These are phyloP conservation scores for Tenthredo scrophulariae DNA, from an alignment of 2,888 invertebrate genomes.

Conservation along the genomic window DNA sequence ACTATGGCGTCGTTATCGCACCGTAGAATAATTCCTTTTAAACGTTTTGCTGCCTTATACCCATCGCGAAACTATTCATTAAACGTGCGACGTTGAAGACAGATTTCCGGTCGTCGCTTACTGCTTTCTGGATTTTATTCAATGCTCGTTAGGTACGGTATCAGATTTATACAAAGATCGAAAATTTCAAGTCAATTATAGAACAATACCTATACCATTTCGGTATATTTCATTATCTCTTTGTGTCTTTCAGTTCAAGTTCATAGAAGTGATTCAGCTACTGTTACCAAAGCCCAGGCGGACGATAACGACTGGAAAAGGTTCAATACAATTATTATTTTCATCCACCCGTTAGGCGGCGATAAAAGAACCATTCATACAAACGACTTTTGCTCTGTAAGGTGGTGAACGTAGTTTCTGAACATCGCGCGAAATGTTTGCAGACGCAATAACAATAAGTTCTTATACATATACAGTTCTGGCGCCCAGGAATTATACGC, in stretches of 20 bases:
- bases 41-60: not conserved
- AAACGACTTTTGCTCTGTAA: conserved; percentile 26
- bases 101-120: not conserved
- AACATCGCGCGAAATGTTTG: not conserved
- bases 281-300: not conserved
- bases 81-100: conserved; percentile 21
- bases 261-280: not conserved
- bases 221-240: not conserved
- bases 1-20: conserved; percentile 26
- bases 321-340: conserved; percentile 40
- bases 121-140: not conserved
- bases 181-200: not conserved
- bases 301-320: conserved; percentile 9
- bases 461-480: not conserved
- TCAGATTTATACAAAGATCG: not conserved
- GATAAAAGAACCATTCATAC: conserved; percentile 41
- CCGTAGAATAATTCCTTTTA: conserved; percentile 24
- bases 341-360: conserved; percentile 28
- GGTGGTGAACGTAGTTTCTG: conserved; percentile 14
- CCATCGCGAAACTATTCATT: conserved; percentile 28
- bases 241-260: not conserved
- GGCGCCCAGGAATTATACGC: not conserved
- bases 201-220: not conserved
- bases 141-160: not conserved
- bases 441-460: conserved; percentile 41